A percentile compares a stretch with the other conserved stretches of the same genome.
Conservation (phyloP, 2,888 invertebrate genomes). For the Esperia sulphurella region DNA sequence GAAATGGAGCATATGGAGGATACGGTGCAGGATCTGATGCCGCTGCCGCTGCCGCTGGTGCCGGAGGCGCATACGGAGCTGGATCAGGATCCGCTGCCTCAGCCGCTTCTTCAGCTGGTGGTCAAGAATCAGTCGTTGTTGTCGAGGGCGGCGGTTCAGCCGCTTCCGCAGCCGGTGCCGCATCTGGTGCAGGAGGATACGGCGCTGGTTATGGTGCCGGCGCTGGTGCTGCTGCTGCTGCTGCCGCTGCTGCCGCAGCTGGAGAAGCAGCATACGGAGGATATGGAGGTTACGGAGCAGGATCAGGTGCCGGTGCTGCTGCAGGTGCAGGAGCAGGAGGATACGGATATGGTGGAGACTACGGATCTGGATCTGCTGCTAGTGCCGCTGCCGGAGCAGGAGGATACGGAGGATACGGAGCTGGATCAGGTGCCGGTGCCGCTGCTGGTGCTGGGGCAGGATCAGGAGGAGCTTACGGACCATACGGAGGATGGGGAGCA, state of each 20-base stretch:
- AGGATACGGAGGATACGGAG: background rate
- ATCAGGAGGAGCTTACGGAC: slow-evolving; percentile 7
- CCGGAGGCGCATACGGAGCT: background rate
- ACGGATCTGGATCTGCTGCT: slow-evolving; percentile 6
- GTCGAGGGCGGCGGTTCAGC: no score
- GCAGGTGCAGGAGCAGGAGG: slow-evolving; percentile 5
- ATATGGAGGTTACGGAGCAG: background rate
- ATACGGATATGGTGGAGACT: background rate
- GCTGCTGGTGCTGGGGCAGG: background rate
- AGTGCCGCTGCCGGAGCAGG: background rate
- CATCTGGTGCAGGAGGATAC: background rate
- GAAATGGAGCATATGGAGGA: slow-evolving; percentile 7
- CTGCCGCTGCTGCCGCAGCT: no score
- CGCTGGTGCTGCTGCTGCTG: no score
- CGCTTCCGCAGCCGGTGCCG: no score
- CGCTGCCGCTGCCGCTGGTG: no score
- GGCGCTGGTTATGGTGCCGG: background rate
- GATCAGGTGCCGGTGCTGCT: background rate
- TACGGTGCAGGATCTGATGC: no score
- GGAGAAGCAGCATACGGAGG: slow-evolving; percentile 1
- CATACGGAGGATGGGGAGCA: slow-evolving; percentile 1
- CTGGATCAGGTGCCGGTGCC: background rate
- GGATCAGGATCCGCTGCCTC: slow-evolving; percentile 7
- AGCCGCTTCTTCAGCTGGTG: no score
- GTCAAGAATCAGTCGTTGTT: no score